phyloP scores from a whole-genome alignment of 1,140 invertebrate genomes.

The Rhagoletis pomonella region DNA sequence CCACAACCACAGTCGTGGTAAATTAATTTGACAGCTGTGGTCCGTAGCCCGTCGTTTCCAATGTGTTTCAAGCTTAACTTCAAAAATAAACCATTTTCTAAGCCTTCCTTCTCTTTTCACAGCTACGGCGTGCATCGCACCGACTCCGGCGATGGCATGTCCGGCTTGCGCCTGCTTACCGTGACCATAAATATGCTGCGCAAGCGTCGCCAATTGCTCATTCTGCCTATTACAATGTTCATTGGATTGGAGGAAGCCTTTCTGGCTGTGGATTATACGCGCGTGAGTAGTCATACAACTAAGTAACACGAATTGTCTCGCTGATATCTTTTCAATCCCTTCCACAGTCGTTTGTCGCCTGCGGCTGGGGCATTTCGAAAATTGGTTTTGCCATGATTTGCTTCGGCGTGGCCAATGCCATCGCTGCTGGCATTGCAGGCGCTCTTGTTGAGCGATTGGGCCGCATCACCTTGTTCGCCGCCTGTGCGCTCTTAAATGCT shows the following conservation, averaged over 20 bases:
- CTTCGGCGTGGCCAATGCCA: constrained; percentile 88
- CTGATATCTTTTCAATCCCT: neutral
- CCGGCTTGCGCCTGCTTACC: constrained; percentile 81
- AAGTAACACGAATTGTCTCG: neutral
- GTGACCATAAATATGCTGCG: constrained; percentile 86
- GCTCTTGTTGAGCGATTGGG: constrained; percentile 88
- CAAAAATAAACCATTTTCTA: neutral
- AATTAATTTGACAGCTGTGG: no score
- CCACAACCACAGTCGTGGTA: no score
- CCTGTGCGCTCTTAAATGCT: constrained; percentile 86
- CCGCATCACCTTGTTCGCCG: constrained; percentile 79
- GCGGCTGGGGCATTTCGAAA: constrained; percentile 90
- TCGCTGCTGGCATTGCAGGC: constrained; percentile 87
- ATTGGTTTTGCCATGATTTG: constrained; percentile 95
- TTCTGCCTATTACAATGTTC: constrained; percentile 94
- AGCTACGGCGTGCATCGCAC: constrained; percentile 70
- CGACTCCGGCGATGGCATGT: constrained; percentile 68
- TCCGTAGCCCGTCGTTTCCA: no score
- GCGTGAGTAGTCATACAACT: constrained; percentile 76
- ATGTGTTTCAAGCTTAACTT: neutral
- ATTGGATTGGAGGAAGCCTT: constrained; percentile 96
- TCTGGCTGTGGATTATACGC: constrained; percentile 91
- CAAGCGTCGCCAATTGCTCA: constrained; percentile 86
- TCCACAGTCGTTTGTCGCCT: constrained; percentile 88
- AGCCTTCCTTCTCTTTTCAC: neutral